A percentile compares a stretch with the other conserved stretches of the same genome.
Conservation (phyloP, 37 sponge, comb jelly and placozoan genomes). For the Dysidea cf. avara region DNA sequence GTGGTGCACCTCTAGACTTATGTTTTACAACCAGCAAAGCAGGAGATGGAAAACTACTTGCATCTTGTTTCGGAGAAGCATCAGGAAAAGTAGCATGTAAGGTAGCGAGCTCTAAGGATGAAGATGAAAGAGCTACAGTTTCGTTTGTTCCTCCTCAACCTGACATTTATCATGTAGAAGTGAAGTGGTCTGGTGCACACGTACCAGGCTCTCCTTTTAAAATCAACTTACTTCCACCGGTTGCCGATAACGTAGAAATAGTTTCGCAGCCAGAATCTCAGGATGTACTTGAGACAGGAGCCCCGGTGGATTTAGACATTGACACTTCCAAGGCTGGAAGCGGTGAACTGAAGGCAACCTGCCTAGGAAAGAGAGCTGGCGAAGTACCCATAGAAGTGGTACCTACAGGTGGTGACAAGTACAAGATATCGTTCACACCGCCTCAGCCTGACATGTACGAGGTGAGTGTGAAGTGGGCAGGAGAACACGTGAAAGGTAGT, state of each 20-base stretch:
- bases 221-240: slow-evolving; percentile 30
- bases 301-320: slow-evolving; percentile 36
- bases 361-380: slow-evolving; percentile 47
- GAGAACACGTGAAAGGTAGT: slow-evolving; percentile 55
- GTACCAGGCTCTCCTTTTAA: slow-evolving; percentile 69
- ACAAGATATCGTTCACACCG: slow-evolving; percentile 49
- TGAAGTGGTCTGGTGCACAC: slow-evolving; percentile 53
- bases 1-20: slow-evolving; percentile 16
- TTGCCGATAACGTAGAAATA: slow-evolving; percentile 46
- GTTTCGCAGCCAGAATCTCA: slow-evolving; percentile 47
- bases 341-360: slow-evolving; percentile 51
- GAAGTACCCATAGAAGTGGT: slow-evolving; percentile 38
- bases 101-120: slow-evolving; percentile 10
- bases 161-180: slow-evolving; percentile 48
- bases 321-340: slow-evolving; percentile 61
- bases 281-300: slow-evolving; percentile 39
- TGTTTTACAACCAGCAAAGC: slow-evolving; percentile 48
- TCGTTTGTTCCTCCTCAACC: slow-evolving; percentile 25
- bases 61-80: slow-evolving; percentile 21
- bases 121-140: slow-evolving; percentile 27
- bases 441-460: slow-evolving; percentile 52
- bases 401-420: slow-evolving; percentile 3
- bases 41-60: slow-evolving; percentile 53
- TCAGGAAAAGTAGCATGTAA: slow-evolving; percentile 15
- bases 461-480: slow-evolving; percentile 59